Evolutionary conservation across 92 coral and sea anemone genomes (phyloP), one percentile per base, ranked within the genome.

Genomic region (Montipora capitata): DNA sequence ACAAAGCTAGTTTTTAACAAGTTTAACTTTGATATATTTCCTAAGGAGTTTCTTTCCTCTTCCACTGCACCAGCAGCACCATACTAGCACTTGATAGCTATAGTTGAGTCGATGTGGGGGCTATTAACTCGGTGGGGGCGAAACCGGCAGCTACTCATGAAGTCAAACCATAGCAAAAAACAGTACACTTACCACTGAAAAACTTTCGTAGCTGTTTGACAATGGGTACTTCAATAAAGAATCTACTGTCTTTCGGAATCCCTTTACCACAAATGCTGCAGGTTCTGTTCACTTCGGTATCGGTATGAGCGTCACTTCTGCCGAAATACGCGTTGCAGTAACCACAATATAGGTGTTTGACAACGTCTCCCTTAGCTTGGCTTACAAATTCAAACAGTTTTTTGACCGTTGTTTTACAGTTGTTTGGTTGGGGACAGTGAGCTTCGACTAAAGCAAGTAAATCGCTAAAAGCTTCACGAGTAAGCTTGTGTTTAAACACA

Each of bases 351-450:
- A 68, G 35, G 54, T 89, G 93, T 68, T 89, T 84, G 12, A 27
- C 84, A 15, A 90, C 44, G 38, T 85, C 63, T 41, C 90, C 93
- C 84, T 90, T 85, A 17, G 82, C 82, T 74, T 85, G 76, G 41
- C 80, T 85, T 10, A 87, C 61, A 57, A 62, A 86, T 62, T 76
- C 59, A 44, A 65, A 81, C 54, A 91, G 79, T 27, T 85, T 90
- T 11, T 72, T 84, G 20, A 90, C 90, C 12, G 87, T 49, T 16
- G 93, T 84, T 39, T 78, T 85, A 56, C 93, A 90, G 72, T 71
- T 76, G 85, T 92, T 92, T 4, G 94, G 94, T 56, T 80, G 80
- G 1, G 92, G 92, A 27, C 94, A 88, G 85, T 88, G 92, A 9
- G 92, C 92, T 40, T 92, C 95, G 18, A 92, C 79, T 15, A 92